These are phyloP conservation scores for Taeniopygia guttata DNA, from an alignment of 2,797 vertebrate species.

Conservation along the genomic window DNA sequence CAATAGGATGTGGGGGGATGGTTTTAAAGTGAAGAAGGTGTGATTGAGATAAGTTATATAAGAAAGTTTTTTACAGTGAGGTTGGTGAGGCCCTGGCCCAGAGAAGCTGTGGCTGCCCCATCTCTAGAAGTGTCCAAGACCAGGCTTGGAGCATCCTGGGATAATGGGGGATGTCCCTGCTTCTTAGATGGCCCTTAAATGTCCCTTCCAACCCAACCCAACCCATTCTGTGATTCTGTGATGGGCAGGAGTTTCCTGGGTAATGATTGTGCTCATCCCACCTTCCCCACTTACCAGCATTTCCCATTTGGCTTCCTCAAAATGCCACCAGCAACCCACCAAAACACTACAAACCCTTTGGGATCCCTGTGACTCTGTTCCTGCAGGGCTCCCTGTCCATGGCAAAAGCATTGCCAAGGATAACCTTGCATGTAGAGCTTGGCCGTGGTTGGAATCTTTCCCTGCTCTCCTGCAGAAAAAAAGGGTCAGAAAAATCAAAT, in stretches of 20 bases:
- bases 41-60: background rate
- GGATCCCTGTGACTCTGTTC: background rate
- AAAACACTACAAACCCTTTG: background rate
- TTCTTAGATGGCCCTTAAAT: background rate
- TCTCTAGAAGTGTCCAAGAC: background rate
- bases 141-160: background rate
- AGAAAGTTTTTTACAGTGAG: rapidly evolving
- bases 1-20: rapidly evolving
- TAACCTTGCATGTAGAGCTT: background rate
- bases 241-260: rapidly evolving
- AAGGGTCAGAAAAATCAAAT: rapidly evolving
- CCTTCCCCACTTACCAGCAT: background rate
- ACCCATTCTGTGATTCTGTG: background rate
- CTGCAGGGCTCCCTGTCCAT: background rate
- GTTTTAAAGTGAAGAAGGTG: background rate
- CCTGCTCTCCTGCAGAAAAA: background rate
- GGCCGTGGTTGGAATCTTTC: background rate
- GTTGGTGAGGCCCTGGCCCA: rapidly evolving
- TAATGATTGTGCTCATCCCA: rapidly evolving
- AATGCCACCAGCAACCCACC: background rate
- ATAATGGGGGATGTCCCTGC: background rate
- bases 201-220: background rate
- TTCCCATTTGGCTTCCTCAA: background rate
- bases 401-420: background rate
- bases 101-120: background rate